Evolutionary conservation across 2,113 vertebrate genomes (phyloP), one percentile per base, ranked within the genome.

Genomic region (Neopipo cinnamomea): DNA sequence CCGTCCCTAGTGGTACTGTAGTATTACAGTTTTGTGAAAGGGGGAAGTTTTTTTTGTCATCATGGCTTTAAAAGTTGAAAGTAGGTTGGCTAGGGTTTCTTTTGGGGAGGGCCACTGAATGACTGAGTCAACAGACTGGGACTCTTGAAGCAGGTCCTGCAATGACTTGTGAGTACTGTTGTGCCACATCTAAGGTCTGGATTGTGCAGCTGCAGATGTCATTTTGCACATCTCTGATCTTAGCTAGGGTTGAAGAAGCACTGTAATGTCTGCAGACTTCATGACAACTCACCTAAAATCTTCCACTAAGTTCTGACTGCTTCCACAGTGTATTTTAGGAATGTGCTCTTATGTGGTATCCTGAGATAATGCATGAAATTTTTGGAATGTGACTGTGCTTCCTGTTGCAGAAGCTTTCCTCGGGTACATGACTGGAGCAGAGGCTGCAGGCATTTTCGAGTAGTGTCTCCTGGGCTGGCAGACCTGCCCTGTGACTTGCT

Each of bases 361-460:
- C 24, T 75, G 21, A 78, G 44, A 19, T 42, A 67, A 39, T 58
- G 31, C 3, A 2, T 87, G 27, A 31, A 31, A 9, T 4, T 88
- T 87, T 67, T 78, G 23, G 6, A 80, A 30, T 0, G 0, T 77
- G 52, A 50, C 14, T 59, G 11, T 46, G 12, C 12, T 79, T 75
- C 11, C 31, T 71, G 27, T n/a, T 70, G 37, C 74, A 75, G 35
- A 52, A 58, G 6, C 9, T 66, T 74, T n/a, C 52, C 70, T 24
- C 0, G 3, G 30, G 4, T 78, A 5, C 6, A 2, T 1, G 25
- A 17, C 22, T 24, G 31, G 30, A 78, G 12, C 18, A 86, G 23
- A 44, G 31, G 5, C 58, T 89, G 35, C n/a, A 8, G 35, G 37
- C 4, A 1, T 73, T 70, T 21, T 61, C 10, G 33, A 41, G 61